Evolutionary conservation across 1,140 invertebrate species (phyloP).

Genomic region (Agraylea sexmaculata): DNA sequence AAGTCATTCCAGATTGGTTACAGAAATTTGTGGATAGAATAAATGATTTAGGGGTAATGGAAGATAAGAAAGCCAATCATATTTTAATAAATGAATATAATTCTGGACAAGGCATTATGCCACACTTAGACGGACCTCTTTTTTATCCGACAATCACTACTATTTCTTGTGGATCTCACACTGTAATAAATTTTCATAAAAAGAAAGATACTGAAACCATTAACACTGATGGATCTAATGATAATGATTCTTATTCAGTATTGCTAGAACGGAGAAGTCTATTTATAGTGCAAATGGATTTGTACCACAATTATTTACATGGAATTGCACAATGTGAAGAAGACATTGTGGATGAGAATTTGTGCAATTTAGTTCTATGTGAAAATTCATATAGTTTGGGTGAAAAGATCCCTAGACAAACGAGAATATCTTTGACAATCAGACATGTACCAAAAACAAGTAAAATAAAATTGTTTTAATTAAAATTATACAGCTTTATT

Average conservation of each 20-base stretch:
- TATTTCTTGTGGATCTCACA: conserved; percentile 83
- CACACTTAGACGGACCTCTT: conserved; percentile 88
- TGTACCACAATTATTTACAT: conserved; percentile 82
- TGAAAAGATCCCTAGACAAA: conserved; percentile 48
- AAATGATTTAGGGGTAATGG: conserved; percentile 59
- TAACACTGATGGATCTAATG: conserved; percentile 17
- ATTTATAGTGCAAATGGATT: conserved; percentile 68
- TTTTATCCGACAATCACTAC: conserved; percentile 91
- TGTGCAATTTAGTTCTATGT: conserved; percentile 57
- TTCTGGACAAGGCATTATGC: conserved; percentile 87
- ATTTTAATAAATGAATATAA: conserved; percentile 94
- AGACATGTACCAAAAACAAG: conserved; percentile 84
- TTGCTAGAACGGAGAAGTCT: conserved; percentile 81
- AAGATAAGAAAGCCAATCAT: conserved; percentile 77
- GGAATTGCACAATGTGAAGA: conserved; percentile 66
- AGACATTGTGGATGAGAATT: conserved; percentile 56
- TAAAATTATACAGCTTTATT: background rate
- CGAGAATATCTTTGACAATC: conserved; percentile 85
- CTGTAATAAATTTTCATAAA: conserved; percentile 78
- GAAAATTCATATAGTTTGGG: conserved; percentile 41
- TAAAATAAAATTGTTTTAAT: conserved; percentile 57
- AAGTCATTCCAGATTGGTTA: conserved; percentile 79
- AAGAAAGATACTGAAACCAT: conserved; percentile 32
- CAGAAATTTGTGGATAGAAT: conserved; percentile 63
- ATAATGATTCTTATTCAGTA: conserved; percentile 47